A percentile compares a stretch with the other conserved stretches of the same genome.
These are phyloP conservation scores for Ectropis crepuscularia DNA, from an alignment of 2,888 invertebrate genomes.

Conservation along the genomic window DNA sequence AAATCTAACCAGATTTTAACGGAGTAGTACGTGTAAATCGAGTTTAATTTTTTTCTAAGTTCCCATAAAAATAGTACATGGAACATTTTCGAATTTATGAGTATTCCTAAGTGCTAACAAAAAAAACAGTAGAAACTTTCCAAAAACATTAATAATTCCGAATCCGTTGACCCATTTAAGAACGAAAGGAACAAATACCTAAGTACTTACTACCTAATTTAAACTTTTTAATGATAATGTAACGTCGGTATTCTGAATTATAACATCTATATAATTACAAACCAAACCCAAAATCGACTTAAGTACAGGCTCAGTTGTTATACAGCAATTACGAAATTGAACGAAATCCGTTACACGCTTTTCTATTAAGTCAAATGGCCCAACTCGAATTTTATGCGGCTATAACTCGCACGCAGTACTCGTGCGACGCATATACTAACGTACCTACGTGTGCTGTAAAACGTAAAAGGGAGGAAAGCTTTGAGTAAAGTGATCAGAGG, in stretches of 20 bases:
- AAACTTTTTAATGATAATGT: neutral
- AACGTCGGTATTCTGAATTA: neutral
- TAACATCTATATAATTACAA: neutral
- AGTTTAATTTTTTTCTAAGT: too few relatives aligned
- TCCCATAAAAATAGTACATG: too few relatives aligned
- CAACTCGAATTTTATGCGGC: constrained; percentile 67
- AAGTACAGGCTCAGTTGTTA: constrained; percentile 44
- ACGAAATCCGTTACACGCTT: constrained; percentile 52
- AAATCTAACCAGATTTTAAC: too few relatives aligned
- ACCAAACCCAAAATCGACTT: constrained; percentile 14
- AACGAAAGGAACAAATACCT: too few relatives aligned
- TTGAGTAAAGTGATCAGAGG: constrained; percentile 59
- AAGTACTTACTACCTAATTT: too few relatives aligned
- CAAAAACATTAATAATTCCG: too few relatives aligned
- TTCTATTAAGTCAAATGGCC: constrained; percentile 68
- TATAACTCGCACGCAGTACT: constrained; percentile 61
- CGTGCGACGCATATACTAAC: constrained; percentile 45
- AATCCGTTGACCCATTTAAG: too few relatives aligned
- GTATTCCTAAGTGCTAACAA: too few relatives aligned
- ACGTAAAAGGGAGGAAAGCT: constrained; percentile 33
- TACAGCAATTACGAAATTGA: constrained; percentile 55
- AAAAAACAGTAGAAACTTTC: too few relatives aligned
- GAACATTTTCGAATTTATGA: too few relatives aligned
- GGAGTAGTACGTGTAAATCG: too few relatives aligned
- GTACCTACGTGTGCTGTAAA: constrained; percentile 42